A percentile compares a stretch with the other conserved stretches of the same genome.
Conservation (phyloP, 2,888 invertebrate genomes). For the Lasioglossum leucozonium region DNA sequence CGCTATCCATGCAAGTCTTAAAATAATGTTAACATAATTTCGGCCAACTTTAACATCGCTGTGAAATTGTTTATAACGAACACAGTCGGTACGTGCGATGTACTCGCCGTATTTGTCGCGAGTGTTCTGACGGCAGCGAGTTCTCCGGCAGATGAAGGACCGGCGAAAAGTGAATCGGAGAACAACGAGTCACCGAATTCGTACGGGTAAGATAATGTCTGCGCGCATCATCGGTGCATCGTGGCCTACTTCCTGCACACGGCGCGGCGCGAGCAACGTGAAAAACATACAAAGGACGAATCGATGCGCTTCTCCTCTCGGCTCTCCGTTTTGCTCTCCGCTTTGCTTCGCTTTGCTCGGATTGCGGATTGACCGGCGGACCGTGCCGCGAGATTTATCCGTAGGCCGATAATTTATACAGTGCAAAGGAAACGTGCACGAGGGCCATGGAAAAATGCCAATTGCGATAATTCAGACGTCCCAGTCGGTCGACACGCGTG, state of each 20-base stretch:
- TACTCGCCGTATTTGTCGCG: background rate
- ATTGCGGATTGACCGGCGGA: conserved; percentile 37
- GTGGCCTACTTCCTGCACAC: conserved; percentile 28
- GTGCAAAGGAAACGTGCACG: conserved; percentile 57
- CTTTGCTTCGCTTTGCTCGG: conserved; percentile 3
- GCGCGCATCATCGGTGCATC: conserved; percentile 31
- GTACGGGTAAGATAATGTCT: conserved; percentile 35
- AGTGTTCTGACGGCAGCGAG: background rate
- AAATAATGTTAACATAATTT: too few species aligned
- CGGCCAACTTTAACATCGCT: too few species aligned
- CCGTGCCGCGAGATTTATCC: conserved; percentile 68
- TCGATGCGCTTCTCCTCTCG: conserved; percentile 43
- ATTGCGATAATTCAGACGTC: conserved; percentile 73
- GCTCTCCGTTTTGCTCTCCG: background rate
- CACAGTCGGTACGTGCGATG: too few species aligned
- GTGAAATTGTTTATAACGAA: too few species aligned
- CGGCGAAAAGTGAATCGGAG: conserved; percentile 13
- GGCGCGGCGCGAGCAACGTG: conserved; percentile 9
- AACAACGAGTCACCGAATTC: conserved; percentile 15
- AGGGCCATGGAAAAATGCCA: conserved; percentile 71
- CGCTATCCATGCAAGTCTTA: too few species aligned
- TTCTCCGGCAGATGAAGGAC: background rate
- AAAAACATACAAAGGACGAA: conserved; percentile 57
- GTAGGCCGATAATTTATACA: conserved; percentile 68
- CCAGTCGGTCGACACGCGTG: conserved; percentile 37